These are phyloP conservation scores for Aphelenchoides bicaudatus DNA, from an alignment of 2,888 invertebrate species.

Conservation along the genomic window DNA sequence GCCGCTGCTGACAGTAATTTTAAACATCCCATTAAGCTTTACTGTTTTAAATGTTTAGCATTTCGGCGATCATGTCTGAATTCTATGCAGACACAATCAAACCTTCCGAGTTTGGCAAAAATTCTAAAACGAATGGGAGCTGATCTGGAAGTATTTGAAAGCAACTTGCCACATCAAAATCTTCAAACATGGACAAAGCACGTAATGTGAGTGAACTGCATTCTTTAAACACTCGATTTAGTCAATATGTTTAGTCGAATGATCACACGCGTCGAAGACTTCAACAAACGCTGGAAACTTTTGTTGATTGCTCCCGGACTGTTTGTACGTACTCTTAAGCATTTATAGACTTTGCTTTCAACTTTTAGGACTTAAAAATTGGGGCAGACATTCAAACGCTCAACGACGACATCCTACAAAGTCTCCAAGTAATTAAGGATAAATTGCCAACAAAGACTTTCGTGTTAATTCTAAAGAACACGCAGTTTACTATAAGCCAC, in stretches of 20 bases:
- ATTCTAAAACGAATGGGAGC: slow-evolving; percentile 30
- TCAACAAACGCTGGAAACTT: slow-evolving; percentile 27
- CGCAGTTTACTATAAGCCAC: slow-evolving; percentile 8
- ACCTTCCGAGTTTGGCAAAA: slow-evolving; percentile 28
- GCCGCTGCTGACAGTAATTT: slow-evolving; percentile 20
- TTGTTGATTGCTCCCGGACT: slow-evolving; percentile 28
- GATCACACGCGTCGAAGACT: slow-evolving; percentile 16
- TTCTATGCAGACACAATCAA: slow-evolving; percentile 30
- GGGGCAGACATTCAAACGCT: slow-evolving; percentile 22
- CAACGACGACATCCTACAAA: slow-evolving; percentile 26
- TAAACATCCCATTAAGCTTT: background rate
- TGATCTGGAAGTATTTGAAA: slow-evolving; percentile 24
- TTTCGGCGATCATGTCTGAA: slow-evolving; percentile 23
- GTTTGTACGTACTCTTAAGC: slow-evolving; percentile 17
- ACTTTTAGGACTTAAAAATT: slow-evolving; percentile 24
- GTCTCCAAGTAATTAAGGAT: slow-evolving; percentile 25
- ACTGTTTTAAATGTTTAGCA: background rate
- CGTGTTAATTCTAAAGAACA: slow-evolving; percentile 26
- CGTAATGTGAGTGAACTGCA: slow-evolving; percentile 11
- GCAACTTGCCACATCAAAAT: slow-evolving; percentile 25
- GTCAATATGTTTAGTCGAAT: slow-evolving; percentile 10
- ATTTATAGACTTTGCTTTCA: slow-evolving; percentile 2
- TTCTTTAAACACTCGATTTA: background rate
- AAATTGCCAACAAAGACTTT: slow-evolving; percentile 28
- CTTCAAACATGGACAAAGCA: slow-evolving; percentile 26